Percentiles rank a stretch among this genome's conserved stretches.
These are phyloP conservation scores for Sphaeridia pumilis DNA, from an alignment of 2,888 invertebrate genomes.

Conservation along the genomic window DNA sequence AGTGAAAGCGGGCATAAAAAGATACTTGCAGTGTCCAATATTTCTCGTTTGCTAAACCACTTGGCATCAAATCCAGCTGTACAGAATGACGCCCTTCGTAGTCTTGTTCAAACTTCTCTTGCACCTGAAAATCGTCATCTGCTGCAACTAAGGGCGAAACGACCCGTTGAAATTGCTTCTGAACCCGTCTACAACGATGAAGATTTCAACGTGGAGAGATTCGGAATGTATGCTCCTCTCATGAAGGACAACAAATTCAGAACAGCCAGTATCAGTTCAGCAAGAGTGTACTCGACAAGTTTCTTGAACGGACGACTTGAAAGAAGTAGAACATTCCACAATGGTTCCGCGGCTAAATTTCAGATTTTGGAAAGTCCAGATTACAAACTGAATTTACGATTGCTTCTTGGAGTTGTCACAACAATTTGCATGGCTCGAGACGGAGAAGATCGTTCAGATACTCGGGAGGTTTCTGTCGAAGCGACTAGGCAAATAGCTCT, in stretches of 20 bases:
- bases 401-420: constrained; percentile 48
- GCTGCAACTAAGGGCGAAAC: constrained; percentile 7
- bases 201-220: constrained; percentile 25
- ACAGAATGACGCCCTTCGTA: constrained; percentile 30
- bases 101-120: constrained; percentile 25
- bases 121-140: constrained; percentile 27
- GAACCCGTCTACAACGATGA: constrained; percentile 13
- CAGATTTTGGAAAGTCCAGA: constrained; percentile 25
- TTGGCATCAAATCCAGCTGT: constrained; percentile 21
- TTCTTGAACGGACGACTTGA: constrained; percentile 89
- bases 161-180: not conserved
- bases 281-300: constrained; percentile 69
- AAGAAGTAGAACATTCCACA: constrained; percentile 43
- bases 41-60: constrained; percentile 22
- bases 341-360: constrained; percentile 22
- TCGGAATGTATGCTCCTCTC: constrained; percentile 39
- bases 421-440: no score
- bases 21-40: constrained; percentile 19
- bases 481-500: constrained; percentile 67
- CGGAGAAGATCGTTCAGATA: no score
- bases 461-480: constrained; percentile 49
- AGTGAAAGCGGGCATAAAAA: constrained; percentile 15
- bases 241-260: constrained; percentile 64
- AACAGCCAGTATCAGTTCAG: constrained; percentile 54
- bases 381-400: constrained; percentile 46